Conservation (phyloP, 2,113 vertebrate species). For the Gadus macrocephalus region DNA sequence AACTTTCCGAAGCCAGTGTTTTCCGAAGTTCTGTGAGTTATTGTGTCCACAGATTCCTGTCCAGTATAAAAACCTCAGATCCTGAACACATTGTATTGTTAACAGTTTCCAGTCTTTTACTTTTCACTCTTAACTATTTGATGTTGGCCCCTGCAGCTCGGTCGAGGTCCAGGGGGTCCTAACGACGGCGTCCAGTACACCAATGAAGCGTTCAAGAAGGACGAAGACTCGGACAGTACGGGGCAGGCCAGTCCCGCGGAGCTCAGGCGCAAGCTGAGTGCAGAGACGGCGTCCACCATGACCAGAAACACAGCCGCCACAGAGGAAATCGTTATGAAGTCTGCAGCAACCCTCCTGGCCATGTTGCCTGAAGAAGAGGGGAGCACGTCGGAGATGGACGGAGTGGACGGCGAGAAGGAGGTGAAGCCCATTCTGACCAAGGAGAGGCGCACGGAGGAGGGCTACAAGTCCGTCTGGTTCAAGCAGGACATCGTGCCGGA, state of each 20-base stretch:
- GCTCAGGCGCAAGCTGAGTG: neutral
- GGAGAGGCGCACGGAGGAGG: conserved; percentile 69
- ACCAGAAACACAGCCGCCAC: neutral
- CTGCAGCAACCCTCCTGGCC: neutral
- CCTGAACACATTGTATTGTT: neutral
- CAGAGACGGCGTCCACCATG: too few relatives aligned
- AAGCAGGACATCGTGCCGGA: conserved; percentile 73
- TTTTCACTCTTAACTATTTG: neutral
- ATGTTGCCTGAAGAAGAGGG: conserved; percentile 20
- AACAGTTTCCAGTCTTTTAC: neutral
- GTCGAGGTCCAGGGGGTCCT: conserved; percentile 20
- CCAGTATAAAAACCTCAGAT: neutral
- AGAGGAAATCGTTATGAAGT: neutral
- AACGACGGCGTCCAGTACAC: conserved; percentile 64
- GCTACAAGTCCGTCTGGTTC: conserved; percentile 82
- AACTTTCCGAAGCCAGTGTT: conserved; percentile 61
- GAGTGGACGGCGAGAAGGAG: conserved; percentile 62
- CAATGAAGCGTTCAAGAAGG: conserved; percentile 62
- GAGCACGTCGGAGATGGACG: conserved; percentile 38
- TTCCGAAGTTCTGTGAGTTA: conserved; percentile 67
- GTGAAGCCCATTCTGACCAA: conserved; percentile 81
- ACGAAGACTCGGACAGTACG: conserved; percentile 43
- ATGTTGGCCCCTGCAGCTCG: conserved; percentile 44
- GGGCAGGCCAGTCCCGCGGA: conserved; percentile 5
- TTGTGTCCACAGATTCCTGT: neutral